Percentiles rank a stretch among this genome's conserved stretches.
Evolutionary conservation across 2,113 vertebrate genomes (phyloP).

Genomic region (Leptocoma aspasia): DNA sequence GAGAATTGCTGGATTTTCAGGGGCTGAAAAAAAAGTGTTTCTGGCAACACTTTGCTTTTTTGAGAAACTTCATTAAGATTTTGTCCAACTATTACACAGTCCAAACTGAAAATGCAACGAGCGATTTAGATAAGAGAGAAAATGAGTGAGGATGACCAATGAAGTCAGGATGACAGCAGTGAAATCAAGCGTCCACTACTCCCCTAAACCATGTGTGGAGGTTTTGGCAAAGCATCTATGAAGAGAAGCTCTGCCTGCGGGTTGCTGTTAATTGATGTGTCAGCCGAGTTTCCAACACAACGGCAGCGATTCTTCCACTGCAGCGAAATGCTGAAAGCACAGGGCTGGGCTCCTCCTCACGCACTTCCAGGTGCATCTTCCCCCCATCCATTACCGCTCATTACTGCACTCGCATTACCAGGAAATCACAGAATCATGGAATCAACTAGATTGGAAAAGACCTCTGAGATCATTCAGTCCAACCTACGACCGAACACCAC

Average conservation of each 20-base stretch:
- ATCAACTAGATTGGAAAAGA: background rate
- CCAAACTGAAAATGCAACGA: background rate
- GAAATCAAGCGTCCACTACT: background rate
- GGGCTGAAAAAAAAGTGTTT: no score
- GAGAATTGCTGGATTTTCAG: background rate
- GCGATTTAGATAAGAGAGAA: background rate
- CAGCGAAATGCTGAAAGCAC: rapidly evolving
- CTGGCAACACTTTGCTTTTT: background rate
- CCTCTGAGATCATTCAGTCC: background rate
- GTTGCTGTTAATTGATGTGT: background rate
- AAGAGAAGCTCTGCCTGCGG: background rate
- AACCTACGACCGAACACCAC: background rate
- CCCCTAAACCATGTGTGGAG: background rate
- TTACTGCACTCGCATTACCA: background rate
- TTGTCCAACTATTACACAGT: background rate
- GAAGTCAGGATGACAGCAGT: background rate
- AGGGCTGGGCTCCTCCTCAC: background rate
- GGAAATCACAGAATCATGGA: background rate
- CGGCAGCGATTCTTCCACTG: background rate
- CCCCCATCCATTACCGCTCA: background rate
- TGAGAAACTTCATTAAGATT: background rate
- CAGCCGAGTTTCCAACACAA: background rate
- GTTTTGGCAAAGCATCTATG: background rate
- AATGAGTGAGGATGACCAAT: background rate
- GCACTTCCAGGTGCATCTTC: background rate